A percentile compares a stretch with the other conserved stretches of the same genome.
Conservation (phyloP, 2,888 invertebrate species). For the Scaptomyza polygonia region DNA sequence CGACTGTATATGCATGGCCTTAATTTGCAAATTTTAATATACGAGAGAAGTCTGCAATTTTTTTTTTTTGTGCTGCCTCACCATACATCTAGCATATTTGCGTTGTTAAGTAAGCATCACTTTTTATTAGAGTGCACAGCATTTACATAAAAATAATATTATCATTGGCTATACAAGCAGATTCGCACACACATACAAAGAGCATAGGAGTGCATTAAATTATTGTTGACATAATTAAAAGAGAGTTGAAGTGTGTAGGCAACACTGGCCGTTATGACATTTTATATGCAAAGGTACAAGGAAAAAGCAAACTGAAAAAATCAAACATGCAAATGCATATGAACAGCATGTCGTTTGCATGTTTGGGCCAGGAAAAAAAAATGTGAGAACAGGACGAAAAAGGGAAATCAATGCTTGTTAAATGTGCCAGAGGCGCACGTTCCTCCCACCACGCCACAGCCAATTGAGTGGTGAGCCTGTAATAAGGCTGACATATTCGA, state of each 20-base stretch:
- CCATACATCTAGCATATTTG: slow-evolving; percentile 25
- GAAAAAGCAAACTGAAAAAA: slow-evolving; percentile 3
- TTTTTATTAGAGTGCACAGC: slow-evolving; percentile 25
- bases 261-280: slow-evolving; percentile 17
- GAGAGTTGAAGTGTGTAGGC: slow-evolving; percentile 44
- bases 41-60: neutral
- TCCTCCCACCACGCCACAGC: neutral
- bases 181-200: slow-evolving; percentile 12
- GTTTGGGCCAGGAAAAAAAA: slow-evolving; percentile 14
- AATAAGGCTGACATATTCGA: slow-evolving; percentile 64
- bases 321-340: slow-evolving; percentile 22
- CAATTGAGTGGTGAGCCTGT: slow-evolving; percentile 46
- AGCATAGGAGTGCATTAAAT: slow-evolving; percentile 65
- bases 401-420: slow-evolving; percentile 55
- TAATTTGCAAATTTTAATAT: slow-evolving; percentile 7
- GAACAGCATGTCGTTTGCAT: slow-evolving; percentile 35
- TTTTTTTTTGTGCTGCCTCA: slow-evolving; percentile 6
- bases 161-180: slow-evolving; percentile 51
- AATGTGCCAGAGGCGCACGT: slow-evolving; percentile 20
- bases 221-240: slow-evolving; percentile 70
- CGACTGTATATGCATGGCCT: neutral
- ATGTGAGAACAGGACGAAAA: neutral
- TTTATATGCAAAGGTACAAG: slow-evolving; percentile 17
- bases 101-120: slow-evolving; percentile 29
- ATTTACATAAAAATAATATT: slow-evolving; percentile 66